These are phyloP conservation scores for Telmatochromis bifrenatus DNA, from an alignment of 2,113 vertebrate species.

Conservation along the genomic window DNA sequence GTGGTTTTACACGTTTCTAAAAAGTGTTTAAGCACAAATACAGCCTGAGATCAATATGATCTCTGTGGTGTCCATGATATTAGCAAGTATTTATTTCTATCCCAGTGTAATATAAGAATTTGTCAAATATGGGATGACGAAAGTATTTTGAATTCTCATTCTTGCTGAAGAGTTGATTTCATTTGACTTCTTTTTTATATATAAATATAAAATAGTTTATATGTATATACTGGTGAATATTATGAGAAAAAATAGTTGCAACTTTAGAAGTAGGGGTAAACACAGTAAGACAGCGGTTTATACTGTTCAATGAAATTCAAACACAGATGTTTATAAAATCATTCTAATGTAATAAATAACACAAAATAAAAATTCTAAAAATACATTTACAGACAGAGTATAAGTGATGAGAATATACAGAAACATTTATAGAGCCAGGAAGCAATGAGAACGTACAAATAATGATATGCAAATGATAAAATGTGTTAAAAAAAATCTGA, in stretches of 20 bases:
- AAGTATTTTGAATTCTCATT: background rate
- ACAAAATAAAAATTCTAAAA: background rate
- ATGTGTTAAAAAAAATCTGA: background rate
- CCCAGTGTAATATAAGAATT: background rate
- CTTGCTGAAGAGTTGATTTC: background rate
- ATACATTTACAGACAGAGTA: background rate
- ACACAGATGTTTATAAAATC: background rate
- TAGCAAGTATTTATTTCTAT: background rate
- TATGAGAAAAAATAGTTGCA: background rate
- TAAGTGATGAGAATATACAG: background rate
- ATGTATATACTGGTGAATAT: background rate
- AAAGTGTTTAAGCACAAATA: rapidly evolving
- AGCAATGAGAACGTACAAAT: background rate
- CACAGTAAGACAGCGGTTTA: background rate
- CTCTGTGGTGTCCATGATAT: rapidly evolving
- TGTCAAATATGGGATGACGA: rapidly evolving
- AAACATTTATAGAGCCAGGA: background rate
- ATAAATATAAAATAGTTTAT: background rate
- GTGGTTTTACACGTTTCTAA: rapidly evolving
- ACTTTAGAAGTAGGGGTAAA: rapidly evolving
- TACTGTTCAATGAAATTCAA: background rate
- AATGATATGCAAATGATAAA: background rate
- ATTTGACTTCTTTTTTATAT: background rate
- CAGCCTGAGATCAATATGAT: background rate
- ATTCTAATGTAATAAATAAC: background rate